phyloP scores from a whole-genome alignment of 2,888 invertebrate species.

The Endomychus coccineus region DNA sequence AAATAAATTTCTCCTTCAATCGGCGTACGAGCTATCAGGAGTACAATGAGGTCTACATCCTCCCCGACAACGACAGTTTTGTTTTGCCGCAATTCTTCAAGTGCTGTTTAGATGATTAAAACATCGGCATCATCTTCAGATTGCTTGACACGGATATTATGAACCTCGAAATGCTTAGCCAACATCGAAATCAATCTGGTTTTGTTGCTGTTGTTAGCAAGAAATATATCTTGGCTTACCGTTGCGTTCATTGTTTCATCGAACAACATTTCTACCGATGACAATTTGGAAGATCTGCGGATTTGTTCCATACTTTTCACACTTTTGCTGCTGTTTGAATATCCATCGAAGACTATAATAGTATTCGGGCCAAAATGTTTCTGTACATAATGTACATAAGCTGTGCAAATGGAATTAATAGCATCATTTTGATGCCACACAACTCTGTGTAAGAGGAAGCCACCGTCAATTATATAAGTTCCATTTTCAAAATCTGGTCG shows the following conservation, averaged over 20 bases:
- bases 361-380: conserved; percentile 25
- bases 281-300: too few species aligned
- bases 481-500: too few species aligned
- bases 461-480: conserved; percentile 17
- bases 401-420: conserved; percentile 21
- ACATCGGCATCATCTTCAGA: too few species aligned
- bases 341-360: conserved; percentile 34
- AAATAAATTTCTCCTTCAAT: conserved; percentile 23
- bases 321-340: conserved; percentile 31
- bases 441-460: conserved; percentile 18
- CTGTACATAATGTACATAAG: conserved; percentile 26
- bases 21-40: too few species aligned
- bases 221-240: conserved; percentile 27
- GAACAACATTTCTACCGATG: conserved; percentile 35
- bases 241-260: conserved; percentile 32
- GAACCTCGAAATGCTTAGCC: too few species aligned
- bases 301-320: conserved; percentile 35
- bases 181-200: too few species aligned
- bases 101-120: too few species aligned
- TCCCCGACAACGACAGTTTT: too few species aligned
- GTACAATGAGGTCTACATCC: too few species aligned
- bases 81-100: too few species aligned
- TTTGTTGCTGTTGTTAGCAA: too few species aligned
- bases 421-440: conserved; percentile 13
- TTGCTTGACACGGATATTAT: too few species aligned